Evolutionary conservation across 2,888 invertebrate species (phyloP).

Genomic region (Caenorhabditis sp.): DNA sequence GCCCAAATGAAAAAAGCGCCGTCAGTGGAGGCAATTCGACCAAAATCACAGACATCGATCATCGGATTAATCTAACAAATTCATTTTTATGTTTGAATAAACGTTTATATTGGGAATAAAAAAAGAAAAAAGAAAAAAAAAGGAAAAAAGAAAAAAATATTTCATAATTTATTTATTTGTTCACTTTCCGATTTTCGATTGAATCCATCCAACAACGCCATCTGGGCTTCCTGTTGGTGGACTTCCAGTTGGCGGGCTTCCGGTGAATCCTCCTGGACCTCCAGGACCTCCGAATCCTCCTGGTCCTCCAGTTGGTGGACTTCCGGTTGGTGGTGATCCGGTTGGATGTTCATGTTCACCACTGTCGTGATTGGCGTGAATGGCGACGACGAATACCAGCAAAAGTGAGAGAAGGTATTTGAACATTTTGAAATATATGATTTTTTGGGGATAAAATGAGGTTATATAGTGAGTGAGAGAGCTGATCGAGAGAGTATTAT

Average conservation of each 20-base stretch:
- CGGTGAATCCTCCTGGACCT: neutral
- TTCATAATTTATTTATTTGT: too few species aligned
- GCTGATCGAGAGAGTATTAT: slow-evolving; percentile 10
- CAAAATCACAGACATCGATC: slow-evolving; percentile 28
- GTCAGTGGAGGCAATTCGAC: slow-evolving; percentile 22
- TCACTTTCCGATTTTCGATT: slow-evolving; percentile 31
- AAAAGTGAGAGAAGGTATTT: neutral
- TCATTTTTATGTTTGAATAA: slow-evolving; percentile 6
- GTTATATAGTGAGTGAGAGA: neutral
- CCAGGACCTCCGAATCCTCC: neutral
- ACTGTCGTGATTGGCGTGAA: neutral
- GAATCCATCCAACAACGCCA: slow-evolving; percentile 36
- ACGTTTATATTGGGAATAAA: neutral
- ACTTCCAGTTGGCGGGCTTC: slow-evolving; percentile 13
- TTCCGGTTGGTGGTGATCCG: slow-evolving; percentile 9
- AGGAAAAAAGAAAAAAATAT: too few species aligned
- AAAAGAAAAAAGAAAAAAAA: neutral
- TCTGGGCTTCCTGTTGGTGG: slow-evolving; percentile 14
- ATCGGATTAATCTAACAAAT: slow-evolving; percentile 13
- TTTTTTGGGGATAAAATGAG: neutral
- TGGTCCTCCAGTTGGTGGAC: slow-evolving; percentile 8
- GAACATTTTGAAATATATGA: neutral
- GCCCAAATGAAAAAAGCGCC: slow-evolving; percentile 11
- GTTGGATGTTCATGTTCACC: neutral
- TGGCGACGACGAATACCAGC: neutral